Evolutionary conservation across 2,113 vertebrate genomes (phyloP).

Genomic region (Thinocorus orbignyianus): DNA sequence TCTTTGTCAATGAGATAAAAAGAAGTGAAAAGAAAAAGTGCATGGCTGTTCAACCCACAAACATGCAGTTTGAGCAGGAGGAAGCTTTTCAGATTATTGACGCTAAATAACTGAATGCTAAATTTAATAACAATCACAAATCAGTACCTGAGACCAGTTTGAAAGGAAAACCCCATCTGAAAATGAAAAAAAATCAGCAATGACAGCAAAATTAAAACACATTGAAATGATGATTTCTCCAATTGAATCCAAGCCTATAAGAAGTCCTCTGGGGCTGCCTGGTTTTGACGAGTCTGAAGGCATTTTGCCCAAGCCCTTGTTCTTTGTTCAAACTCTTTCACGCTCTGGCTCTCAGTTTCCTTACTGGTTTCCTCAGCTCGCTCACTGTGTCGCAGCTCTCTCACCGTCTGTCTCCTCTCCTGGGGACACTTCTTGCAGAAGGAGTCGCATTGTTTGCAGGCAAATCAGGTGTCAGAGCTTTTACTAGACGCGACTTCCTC

Average conservation of each 20-base stretch:
- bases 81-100: background rate
- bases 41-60: background rate
- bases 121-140: background rate
- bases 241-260: background rate
- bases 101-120: background rate
- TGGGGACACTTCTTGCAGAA: background rate
- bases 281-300: background rate
- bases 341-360: background rate
- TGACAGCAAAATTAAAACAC: background rate
- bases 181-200: background rate
- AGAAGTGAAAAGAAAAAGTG: slow-evolving; percentile 5
- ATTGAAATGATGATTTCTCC: background rate
- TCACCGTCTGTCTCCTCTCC: background rate
- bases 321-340: slow-evolving; percentile 27
- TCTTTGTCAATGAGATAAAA: slow-evolving; percentile 29
- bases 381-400: background rate
- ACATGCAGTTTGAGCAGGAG: background rate
- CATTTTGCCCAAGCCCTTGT: background rate
- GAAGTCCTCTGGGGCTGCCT: background rate
- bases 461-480: slow-evolving; percentile 51
- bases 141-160: background rate
- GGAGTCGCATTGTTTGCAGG: slow-evolving; percentile 28
- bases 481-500: background rate
- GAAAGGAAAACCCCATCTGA: background rate
- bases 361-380: background rate